Conservation (phyloP, 1,140 invertebrate genomes). For the Phymastichus coffea region DNA sequence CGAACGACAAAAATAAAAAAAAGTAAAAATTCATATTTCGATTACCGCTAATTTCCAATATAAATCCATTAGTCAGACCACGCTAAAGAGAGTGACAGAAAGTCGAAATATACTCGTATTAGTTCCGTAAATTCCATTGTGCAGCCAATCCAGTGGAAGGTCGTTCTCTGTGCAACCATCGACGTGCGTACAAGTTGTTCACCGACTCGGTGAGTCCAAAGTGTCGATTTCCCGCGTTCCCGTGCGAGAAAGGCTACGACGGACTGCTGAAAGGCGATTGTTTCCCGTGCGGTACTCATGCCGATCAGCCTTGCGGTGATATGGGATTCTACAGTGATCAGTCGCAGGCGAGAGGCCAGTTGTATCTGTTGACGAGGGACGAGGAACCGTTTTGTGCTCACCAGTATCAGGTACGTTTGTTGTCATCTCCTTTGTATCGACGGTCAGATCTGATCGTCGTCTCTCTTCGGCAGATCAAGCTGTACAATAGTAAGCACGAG, state of each 20-base stretch:
- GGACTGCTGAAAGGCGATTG: slow-evolving; percentile 76
- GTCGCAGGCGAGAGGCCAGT: slow-evolving; percentile 74
- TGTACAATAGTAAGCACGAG: slow-evolving; percentile 71
- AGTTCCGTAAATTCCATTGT: neutral
- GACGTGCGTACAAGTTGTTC: slow-evolving; percentile 90
- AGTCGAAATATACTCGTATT: no score
- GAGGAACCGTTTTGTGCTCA: slow-evolving; percentile 92
- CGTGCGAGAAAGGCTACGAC: slow-evolving; percentile 78
- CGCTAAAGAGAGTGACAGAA: no score
- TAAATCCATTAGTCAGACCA: no score
- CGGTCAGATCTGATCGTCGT: no score
- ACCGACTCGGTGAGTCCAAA: slow-evolving; percentile 88
- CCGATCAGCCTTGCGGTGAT: slow-evolving; percentile 74
- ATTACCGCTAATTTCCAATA: no score
- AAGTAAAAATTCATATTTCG: no score
- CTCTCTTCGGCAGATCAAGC: slow-evolving; percentile 66
- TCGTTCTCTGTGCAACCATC: slow-evolving; percentile 86
- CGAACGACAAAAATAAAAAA: no score
- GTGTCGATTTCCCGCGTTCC: slow-evolving; percentile 86
- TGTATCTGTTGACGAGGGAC: slow-evolving; percentile 85
- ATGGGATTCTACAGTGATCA: slow-evolving; percentile 93
- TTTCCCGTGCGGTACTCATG: slow-evolving; percentile 62
- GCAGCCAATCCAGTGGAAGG: slow-evolving; percentile 77
- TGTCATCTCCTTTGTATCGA: no score
- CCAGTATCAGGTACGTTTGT: slow-evolving; percentile 68